A percentile compares a stretch with the other conserved stretches of the same genome.
Conservation (phyloP, 2,797 vertebrate genomes). For the Mycteria americana region DNA sequence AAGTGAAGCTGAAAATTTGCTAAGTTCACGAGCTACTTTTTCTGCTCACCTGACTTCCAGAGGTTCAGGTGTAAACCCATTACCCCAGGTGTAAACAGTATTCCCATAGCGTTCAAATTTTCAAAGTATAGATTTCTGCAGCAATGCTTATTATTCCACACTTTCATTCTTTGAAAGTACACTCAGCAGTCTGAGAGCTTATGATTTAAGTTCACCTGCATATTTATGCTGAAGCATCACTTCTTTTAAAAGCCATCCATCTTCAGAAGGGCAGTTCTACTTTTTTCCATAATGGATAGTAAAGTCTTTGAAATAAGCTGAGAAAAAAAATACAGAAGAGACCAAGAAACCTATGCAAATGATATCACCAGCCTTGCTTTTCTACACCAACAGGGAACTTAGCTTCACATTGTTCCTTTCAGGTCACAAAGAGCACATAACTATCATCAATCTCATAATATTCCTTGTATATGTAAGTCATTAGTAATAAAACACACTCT, state of each 20-base stretch:
- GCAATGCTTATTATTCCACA: neutral
- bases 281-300: neutral
- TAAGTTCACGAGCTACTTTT: neutral
- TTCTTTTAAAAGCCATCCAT: neutral
- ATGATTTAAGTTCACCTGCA: neutral
- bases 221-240: neutral
- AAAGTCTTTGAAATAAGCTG: neutral
- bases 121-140: neutral
- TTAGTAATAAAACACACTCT: neutral
- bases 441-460: neutral
- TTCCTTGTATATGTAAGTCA: fast-evolving
- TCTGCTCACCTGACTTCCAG: neutral
- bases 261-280: neutral
- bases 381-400: neutral
- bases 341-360: neutral
- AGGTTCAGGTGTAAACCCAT: no score
- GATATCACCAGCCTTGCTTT: neutral
- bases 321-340: neutral
- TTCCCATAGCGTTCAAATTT: fast-evolving
- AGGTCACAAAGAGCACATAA: neutral
- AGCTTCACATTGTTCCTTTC: neutral
- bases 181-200: neutral
- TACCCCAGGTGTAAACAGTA: no score
- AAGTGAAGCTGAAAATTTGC: neutral
- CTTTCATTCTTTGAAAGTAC: neutral